Evolutionary conservation across 64 coral and sea anemone species (phyloP), one percentile per base, ranked within the genome.

Genomic region (Dendrophyllia cribrosa): DNA sequence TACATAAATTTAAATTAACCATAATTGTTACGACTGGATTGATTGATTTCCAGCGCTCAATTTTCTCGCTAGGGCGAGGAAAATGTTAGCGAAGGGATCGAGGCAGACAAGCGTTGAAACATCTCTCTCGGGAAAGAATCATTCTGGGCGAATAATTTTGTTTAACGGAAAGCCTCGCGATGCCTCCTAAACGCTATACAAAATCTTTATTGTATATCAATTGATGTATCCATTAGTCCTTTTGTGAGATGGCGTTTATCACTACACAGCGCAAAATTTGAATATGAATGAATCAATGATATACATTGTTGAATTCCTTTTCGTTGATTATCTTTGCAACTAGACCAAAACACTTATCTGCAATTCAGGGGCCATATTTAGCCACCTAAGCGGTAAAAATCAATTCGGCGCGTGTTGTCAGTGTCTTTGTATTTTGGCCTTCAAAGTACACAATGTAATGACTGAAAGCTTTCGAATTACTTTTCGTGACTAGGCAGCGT

Each of bases 1-100:
- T 89, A 94, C 92, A 94, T 94, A 94, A 94, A 94, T 94, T 89
- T 75, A 94, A 94, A 94, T 94, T 94, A 94, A 89, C 86, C 88
- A 78, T 94, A 94, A 94, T 94, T 94, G 92, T 94, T 83, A 83
- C 76, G 76, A 79, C 86, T 65, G 74, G 78, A 55, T 83, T 81
- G 92, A 89, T 89, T 89, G 86, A 94, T 94, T 89, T 93, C 88
- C 72, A 14, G 56, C 87, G 77, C 81, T 89, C 34, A 89, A 88
- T 60, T 51, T 82, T 75, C 87, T 75, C 9, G 63, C 50, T 56
- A 83, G 87, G n/a, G 43, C 19, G 20, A 51, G 61, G 47, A 4
- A 84, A 84, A 66, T 66, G 63, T 56, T 21, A 19, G 62, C 62
- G 7, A 62, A 21, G 46, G 16, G 44, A 66, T 67, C n/a, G 45